Base-by-base conservation (phyloP, 2,113 vertebrate species). In the Labeo rohita region DNA sequence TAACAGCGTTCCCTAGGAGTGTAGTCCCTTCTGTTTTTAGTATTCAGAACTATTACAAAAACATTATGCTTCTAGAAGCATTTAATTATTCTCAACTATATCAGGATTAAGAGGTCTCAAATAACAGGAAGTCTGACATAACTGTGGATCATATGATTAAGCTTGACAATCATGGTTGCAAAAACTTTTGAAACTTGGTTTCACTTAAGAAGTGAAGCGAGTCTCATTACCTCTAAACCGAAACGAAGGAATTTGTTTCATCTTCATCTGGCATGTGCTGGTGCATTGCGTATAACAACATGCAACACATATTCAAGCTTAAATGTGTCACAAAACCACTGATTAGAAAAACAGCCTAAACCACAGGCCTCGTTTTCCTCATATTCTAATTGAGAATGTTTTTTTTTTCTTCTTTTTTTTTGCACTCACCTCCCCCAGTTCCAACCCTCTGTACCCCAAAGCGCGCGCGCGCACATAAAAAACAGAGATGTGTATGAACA, bases 261-360 rank as follows among this genome's bases (percentile, higher is more conserved):
- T 49, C 36, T 85, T 61, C 39, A 56, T 45, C 63, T 43, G 47
- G 50, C 79, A 79, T 66, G 65, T 47, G 21, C 52, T 70, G 2
- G 13, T 77, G 50, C 72, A 12, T 73, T 8, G 28, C n/a, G 10
- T 7, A 68, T 78, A 83, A 80, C 88, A 70, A 54, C 80, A 85
- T 47, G 84, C 63, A 73, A 82, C 66, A 87, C 77, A 76, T 59
- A 79, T 83, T 68, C 54, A 43, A 85, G 36, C 82, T 74, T 75
- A 88, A 88, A 89, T 87, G 85, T 91, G 89, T 86, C 87, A 89
- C 65, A 88, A 87, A 90, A 88, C 89, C 86, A 83, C 89, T 78
- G 75, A 90, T 90, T 89, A 88, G 80, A 88, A 88, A 90, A 90
- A 90, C 88, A 88, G 80, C 56, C 72, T 63, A 49, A 89, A 87